These are phyloP conservation scores for Microplitis mediator DNA, from an alignment of 1,140 invertebrate species.

Conservation along the genomic window DNA sequence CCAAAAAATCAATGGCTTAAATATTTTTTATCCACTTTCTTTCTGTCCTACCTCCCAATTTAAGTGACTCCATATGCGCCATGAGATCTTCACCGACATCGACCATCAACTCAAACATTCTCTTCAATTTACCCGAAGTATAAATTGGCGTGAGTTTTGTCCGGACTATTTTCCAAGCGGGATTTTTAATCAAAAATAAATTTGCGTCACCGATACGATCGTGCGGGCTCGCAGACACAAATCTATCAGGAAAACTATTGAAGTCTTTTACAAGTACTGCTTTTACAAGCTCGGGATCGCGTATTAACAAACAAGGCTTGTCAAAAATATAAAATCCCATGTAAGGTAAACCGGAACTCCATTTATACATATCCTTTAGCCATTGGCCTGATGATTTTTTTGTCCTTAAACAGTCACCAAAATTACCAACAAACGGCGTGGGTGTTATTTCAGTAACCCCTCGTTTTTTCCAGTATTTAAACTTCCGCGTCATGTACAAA, in stretches of 20 bases:
- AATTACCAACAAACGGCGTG: conserved; percentile 49
- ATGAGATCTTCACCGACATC: conserved; percentile 53
- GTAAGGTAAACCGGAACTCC: conserved; percentile 32
- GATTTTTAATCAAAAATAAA: conserved; percentile 47
- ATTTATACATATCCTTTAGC: conserved; percentile 34
- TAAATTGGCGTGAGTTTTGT: conserved; percentile 56
- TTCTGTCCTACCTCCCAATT: conserved; percentile 52
- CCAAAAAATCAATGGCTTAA: background rate
- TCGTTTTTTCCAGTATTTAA: conserved; percentile 54
- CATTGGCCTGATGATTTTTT: conserved; percentile 29
- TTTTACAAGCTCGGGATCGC: conserved; percentile 59
- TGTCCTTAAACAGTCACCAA: conserved; percentile 27
- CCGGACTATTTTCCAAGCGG: conserved; percentile 54
- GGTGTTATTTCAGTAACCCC: conserved; percentile 44
- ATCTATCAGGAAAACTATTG: conserved; percentile 51
- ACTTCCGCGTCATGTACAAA: conserved; percentile 49
- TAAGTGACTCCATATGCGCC: conserved; percentile 37
- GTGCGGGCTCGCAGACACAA: conserved; percentile 26
- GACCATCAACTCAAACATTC: conserved; percentile 55
- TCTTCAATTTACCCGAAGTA: conserved; percentile 56
- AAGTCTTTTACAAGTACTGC: conserved; percentile 62
- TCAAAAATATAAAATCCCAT: conserved; percentile 53
- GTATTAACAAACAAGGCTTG: conserved; percentile 51
- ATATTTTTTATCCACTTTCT: background rate
- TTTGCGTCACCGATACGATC: conserved; percentile 44